Evolutionary conservation across 1,140 invertebrate species (phyloP), one percentile per base, ranked within the genome.

Genomic region (Zaprionus kolodkinae): DNA sequence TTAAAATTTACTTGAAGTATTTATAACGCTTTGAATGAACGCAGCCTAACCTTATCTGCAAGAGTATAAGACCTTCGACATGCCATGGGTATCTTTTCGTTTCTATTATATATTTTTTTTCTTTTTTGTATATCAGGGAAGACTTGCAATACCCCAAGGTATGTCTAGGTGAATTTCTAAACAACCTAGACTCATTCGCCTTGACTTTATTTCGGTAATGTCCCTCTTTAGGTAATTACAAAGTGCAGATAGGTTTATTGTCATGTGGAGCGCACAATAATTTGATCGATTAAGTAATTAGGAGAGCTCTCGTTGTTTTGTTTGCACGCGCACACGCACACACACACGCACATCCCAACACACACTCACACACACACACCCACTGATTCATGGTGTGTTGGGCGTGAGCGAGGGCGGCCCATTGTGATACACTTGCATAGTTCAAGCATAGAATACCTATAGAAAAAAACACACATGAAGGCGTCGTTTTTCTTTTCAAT

Each of bases 241-340:
- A 15, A 11, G 27, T 62, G 60, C 61, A 55, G 50, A 72, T 76
- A 55, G 61, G 62, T 69, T 65, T 60, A 71, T 79, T 67, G 79
- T 60, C 77, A 36, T 62, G 50, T 48, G 59, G 65, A 57, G 72
- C 71, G 69, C 66, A 79, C 59, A 87, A 72, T 70, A 85, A 77
- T 83, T 86, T 86, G 79, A 86, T 86, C 71, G 76, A 86, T 79
- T 79, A 55, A 76, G 65, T 79, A 79, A 86, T 86, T 79, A 86
- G 79, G 70, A 61, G 62, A 73, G 67, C 69, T 69, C 43, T 66
- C 43, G 38, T 68, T 45, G 38, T 69, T 48, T 55, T 21, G 52
- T 30, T 17, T 21, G 59, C 21, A n/a, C 64, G 63, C 54, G 21
- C 54, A 54, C 52, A 40, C 21, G 55, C 27, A 61, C 27, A 62